Percentiles rank a stretch among this genome's conserved stretches.
These are phyloP conservation scores for Galerucella pusilla DNA, from an alignment of 2,888 invertebrate species.

Conservation along the genomic window DNA sequence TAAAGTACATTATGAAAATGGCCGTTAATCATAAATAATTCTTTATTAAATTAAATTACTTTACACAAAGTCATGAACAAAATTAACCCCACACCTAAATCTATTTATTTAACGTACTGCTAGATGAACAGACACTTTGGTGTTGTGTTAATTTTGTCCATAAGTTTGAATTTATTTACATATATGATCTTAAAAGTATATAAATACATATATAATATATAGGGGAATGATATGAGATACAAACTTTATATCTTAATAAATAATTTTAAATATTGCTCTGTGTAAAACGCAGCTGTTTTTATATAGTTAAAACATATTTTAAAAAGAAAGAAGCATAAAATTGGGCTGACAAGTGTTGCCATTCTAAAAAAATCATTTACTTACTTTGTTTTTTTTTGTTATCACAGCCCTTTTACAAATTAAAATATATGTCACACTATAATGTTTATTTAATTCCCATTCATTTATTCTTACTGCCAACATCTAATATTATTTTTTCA, in stretches of 20 bases:
- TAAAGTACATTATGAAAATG: too few species aligned
- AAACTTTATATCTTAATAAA: neutral
- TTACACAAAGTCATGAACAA: neutral
- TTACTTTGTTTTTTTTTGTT: conserved; percentile 11
- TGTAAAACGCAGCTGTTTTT: neutral
- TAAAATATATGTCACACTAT: neutral
- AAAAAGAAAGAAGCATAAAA: neutral
- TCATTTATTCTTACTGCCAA: neutral
- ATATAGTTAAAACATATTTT: neutral
- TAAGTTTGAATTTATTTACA: neutral
- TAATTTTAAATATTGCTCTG: conserved; percentile 5
- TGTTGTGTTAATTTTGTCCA: too few species aligned
- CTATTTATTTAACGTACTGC: too few species aligned
- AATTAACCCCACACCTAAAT: too few species aligned
- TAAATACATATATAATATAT: conserved; percentile 17
- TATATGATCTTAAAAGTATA: conserved; percentile 7
- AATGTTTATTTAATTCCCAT: neutral
- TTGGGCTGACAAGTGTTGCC: neutral
- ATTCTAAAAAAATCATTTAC: conserved; percentile 1
- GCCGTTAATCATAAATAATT: neutral
- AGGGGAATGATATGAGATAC: conserved; percentile 8
- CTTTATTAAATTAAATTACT: conserved; percentile 18
- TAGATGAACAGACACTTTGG: too few species aligned
- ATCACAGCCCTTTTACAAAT: conserved; percentile 29
- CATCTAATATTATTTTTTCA: conserved; percentile 51